Evolutionary conservation across 2,797 vertebrate species (phyloP), one percentile per base, ranked within the genome.

Genomic region (Paratrypauchen microcephalus): DNA sequence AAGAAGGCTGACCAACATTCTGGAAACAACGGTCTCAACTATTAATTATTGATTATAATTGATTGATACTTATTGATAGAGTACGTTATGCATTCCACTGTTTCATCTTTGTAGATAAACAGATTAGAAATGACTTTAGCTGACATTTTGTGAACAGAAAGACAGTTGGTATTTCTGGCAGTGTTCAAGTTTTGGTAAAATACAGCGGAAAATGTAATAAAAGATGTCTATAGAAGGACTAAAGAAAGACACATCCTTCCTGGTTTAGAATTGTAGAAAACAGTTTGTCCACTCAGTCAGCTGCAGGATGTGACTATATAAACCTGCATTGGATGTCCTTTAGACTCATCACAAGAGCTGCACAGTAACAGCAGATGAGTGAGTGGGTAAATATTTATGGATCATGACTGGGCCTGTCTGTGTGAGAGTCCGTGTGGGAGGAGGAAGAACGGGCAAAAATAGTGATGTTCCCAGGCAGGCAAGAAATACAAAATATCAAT

Each of bases 311-410:
- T 84, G 79, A 83, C 87, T 81, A 66, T 79, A 82, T 45, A 65
- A 80, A 85, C 74, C 77, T 75, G 81, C 68, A 80, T 75, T 80
- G 77, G 84, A 89, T 69, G 36, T 4, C 52, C 85, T 81, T 72
- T 69, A 60, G 74, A 58, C 59, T 83, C 72, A 73, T 83, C 81
- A 81, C 66, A 68, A 65, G 55, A 71, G 52, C 70, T 72, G 74
- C 73, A 67, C 76, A 79, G 65, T 65, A 69, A 73, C 81, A 70
- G 61, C 74, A 32, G 77, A 85, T 85, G 84, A 88, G 82, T 78
- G 82, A 85, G 77, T 67, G n/a, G 65, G 79, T 89, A 82, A 90
- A 90, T 87, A 89, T 87, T 87, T 88, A 83, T 71, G 77, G 60
- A 64, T 83, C 61, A 21, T 75, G 78, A 74, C 67, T 65, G 48